Conservation (phyloP, 2,888 invertebrate genomes). For the Hedychridium roseum region DNA sequence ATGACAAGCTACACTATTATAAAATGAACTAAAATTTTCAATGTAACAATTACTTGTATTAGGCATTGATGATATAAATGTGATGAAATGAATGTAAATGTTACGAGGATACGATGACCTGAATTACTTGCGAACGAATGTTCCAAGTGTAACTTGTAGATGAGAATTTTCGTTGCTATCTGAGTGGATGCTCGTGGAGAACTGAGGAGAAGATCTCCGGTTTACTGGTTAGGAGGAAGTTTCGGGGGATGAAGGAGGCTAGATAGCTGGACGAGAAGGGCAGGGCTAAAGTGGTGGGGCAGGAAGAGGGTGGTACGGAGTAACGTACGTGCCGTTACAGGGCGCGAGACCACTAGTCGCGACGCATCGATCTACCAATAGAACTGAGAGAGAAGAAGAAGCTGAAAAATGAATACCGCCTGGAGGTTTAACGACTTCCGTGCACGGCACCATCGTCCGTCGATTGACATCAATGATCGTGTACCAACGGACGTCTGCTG, state of each 20-base stretch:
- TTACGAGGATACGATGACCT: too few relatives aligned
- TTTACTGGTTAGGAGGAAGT: too few relatives aligned
- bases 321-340: conserved; percentile 47
- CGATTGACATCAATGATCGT: not conserved
- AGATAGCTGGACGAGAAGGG: conserved; percentile 11
- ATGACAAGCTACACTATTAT: too few relatives aligned
- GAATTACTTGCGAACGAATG: not conserved
- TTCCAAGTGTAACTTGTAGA: not conserved
- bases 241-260: conserved; percentile 25
- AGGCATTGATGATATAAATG: too few relatives aligned
- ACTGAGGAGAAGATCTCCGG: conserved; percentile 39
- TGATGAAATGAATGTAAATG: too few relatives aligned
- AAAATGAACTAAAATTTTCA: too few relatives aligned
- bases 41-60: too few relatives aligned
- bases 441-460: conserved; percentile 37
- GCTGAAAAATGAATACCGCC: conserved; percentile 39
- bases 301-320: conserved; percentile 52
- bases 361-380: conserved; percentile 58
- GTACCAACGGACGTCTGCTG: too few relatives aligned
- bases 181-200: conserved; percentile 34
- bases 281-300: conserved; percentile 26
- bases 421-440: conserved; percentile 39
- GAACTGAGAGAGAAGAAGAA: conserved; percentile 16
- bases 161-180: conserved; percentile 7
- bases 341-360: conserved; percentile 46